Evolutionary conservation across 30 jellyfish, hydroid and myxozoan species (phyloP), one percentile per base, ranked within the genome.

Genomic region (Cassiopea andromeda): DNA sequence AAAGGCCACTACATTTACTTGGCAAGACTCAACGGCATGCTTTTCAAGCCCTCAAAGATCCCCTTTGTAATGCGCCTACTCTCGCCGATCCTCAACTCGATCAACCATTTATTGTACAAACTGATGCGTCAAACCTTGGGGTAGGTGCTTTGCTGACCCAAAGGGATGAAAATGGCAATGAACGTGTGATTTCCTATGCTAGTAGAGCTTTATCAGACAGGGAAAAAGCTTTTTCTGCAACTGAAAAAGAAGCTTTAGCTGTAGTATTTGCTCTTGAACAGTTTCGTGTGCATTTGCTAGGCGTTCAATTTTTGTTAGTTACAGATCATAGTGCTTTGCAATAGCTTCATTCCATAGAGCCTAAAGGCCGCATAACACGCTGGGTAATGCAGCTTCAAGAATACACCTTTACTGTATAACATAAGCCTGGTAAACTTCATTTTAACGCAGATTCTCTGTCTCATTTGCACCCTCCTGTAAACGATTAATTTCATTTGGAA

Each of bases 301-400:
- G 91, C 10, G 49, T 67, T 13, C 48, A 77, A 6, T 87, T 76
- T 46, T 69, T 18, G 45, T 18, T 78, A 83, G 38, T 58, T 12
- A 50, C 84, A 6, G 72, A 87, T 45, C 91, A 87, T 67, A 71
- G 75, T n/a, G 93, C 94, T 44, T 43, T 68, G 7, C 77, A 43
- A 17, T 68, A 14, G 77, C 77, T 68, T 43, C 77, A 68, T 14
- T 68, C 73, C 64, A 18, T 44, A 59, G 60, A 46, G 46, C 82
- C 48, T 6, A 86, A 76, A 89, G 84, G 76, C 9, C 93, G 92
- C 9, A 10, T 86, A 12, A 93, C 2, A 48, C 84, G 67, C 18
- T 86, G 93, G 94, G 1, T 13, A 4, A 17, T 86, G 70, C 85
- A 90, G 6, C 48, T 86, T 15, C 93, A 87, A 46, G 88, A 45